A percentile compares a stretch with the other conserved stretches of the same genome.
Evolutionary conservation across 2,797 vertebrate species (phyloP).

Genomic region (Ibycter americanus): DNA sequence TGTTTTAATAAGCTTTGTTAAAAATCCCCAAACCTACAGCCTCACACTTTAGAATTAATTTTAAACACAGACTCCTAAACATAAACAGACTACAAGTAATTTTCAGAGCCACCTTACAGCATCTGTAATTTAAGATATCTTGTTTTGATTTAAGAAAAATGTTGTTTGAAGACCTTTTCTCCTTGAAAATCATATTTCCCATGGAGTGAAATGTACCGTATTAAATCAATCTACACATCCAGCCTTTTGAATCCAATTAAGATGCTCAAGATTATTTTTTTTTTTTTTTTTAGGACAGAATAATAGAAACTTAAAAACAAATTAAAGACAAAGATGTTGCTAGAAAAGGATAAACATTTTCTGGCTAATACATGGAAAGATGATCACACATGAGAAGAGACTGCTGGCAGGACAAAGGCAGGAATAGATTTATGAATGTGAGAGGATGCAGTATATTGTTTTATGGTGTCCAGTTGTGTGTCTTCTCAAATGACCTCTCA

Average conservation of each 20-base stretch:
- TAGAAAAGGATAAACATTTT: background rate
- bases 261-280: background rate
- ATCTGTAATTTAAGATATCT: background rate
- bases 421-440: background rate
- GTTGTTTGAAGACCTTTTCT: background rate
- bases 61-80: background rate
- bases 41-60: background rate
- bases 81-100: background rate
- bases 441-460: background rate
- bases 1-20: background rate
- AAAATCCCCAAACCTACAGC: background rate
- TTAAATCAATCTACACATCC: background rate
- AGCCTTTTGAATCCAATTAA: slow-evolving; percentile 18
- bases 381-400: background rate
- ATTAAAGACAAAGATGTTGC: background rate
- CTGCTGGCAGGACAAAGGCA: background rate
- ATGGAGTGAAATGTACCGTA: background rate
- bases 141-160: background rate
- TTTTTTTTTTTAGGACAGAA: background rate
- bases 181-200: background rate
- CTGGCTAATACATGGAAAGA: background rate
- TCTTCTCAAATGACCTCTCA: background rate
- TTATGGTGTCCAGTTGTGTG: background rate
- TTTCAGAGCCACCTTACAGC: background rate
- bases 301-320: slow-evolving; percentile 2